phyloP scores from a whole-genome alignment of 2,797 vertebrate genomes.

The Hybognathus amarus region DNA sequence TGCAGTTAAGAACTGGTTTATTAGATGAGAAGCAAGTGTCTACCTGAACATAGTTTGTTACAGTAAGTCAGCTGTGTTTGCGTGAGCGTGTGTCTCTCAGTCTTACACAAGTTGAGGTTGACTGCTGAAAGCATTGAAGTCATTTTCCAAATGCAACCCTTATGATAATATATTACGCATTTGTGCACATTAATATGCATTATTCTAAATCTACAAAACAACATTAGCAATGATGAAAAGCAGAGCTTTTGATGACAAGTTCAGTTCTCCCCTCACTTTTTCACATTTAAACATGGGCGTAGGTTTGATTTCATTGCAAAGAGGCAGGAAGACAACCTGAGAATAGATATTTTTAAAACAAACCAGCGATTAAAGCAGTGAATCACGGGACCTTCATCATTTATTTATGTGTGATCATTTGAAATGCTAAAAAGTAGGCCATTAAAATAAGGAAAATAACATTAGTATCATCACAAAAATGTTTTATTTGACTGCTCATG shows the following conservation, averaged over 20 bases:
- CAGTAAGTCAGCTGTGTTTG: background rate
- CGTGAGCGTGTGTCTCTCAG: constrained; percentile 3
- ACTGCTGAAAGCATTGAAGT: constrained; percentile 22
- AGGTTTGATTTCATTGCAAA: background rate
- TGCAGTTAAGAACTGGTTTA: background rate
- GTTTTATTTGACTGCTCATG: background rate
- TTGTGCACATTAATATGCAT: constrained; percentile 42
- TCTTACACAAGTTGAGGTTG: constrained; percentile 11
- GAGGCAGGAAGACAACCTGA: background rate
- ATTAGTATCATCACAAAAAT: background rate
- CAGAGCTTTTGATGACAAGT: constrained; percentile 48
- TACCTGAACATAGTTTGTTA: background rate
- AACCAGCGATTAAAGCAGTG: background rate
- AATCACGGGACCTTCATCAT: background rate
- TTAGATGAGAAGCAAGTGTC: constrained; percentile 19
- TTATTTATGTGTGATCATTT: background rate
- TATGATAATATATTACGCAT: constrained; percentile 36
- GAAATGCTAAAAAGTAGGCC: background rate
- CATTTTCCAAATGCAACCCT: constrained; percentile 30
- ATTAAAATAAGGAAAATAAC: background rate
- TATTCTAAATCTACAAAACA: constrained; percentile 39
- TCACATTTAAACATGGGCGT: constrained; percentile 5
- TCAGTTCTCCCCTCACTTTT: constrained; percentile 16
- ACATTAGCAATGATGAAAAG: constrained; percentile 47
- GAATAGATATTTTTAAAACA: background rate